Base-by-base conservation (phyloP, 2,888 invertebrate genomes). In the Volucella bombylans region DNA sequence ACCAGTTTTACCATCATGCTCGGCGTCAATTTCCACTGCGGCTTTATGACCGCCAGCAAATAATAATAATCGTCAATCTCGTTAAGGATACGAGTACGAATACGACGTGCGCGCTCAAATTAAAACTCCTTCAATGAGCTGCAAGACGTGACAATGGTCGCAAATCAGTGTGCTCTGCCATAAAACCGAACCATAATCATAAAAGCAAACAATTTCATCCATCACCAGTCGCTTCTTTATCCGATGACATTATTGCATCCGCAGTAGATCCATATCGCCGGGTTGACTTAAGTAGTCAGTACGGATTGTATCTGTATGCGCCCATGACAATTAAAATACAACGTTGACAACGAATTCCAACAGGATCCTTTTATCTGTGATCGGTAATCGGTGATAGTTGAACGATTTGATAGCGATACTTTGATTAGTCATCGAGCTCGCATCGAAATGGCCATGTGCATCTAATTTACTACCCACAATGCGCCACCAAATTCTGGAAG, bases 181-280 rank as follows among this genome's bases (percentile, higher is more conserved):
- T 79, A 74, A 79, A 69, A 81, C 31, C 71, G 74, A 62, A 67
- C 54, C 57, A 83, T 77, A 81, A 85, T 77, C 71, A 71, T 85
- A 81, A 85, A 85, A 85, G 81, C 71, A 67, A 80, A 85, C 81
- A 81, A 81, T 85, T 85, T 77, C 81, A 85, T 85, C 71, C 81
- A 81, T 85, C 85, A 85, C 67, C 15, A 59, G 41, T 73, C 52
- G 69, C 79, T 74, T 73, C 82, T 83, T 83, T 73, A 79, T 68
- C 52, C 59, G 73, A 64, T 71, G 83, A 79, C 83, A 79, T 83
- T 83, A 83, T 71, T 72, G 81, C 81, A 81, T 85, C 85, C 81
- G 81, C 78, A 65, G 67, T 62, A 77, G 76, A 81, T 81, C 43
- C 67, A 72, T 81, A 77, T 81, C 80, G 55, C 31, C 77, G 15